Evolutionary conservation across 2,888 invertebrate genomes (phyloP).

Genomic region (Polydesmus complanatus): DNA sequence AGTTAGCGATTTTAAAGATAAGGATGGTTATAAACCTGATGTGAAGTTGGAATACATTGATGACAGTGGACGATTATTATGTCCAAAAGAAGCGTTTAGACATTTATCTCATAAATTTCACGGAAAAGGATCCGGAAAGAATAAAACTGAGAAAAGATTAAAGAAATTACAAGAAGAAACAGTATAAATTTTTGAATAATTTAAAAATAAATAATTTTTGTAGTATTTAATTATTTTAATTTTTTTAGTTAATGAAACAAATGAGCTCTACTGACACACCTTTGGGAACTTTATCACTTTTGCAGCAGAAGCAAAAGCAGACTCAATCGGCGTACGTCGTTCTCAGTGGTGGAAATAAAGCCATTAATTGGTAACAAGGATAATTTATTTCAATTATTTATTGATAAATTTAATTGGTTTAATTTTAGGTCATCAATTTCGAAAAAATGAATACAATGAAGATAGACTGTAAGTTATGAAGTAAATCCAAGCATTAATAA

Average conservation of each 20-base stretch:
- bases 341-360: constrained; percentile 53
- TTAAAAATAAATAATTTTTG: constrained; percentile 7
- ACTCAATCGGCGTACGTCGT: constrained; percentile 85
- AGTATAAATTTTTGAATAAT: constrained; percentile 36
- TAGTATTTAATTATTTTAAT: constrained; percentile 2
- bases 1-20: constrained; percentile 81
- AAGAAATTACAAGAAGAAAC: constrained; percentile 89
- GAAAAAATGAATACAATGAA: not conserved
- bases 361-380: constrained; percentile 16
- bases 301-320: constrained; percentile 90
- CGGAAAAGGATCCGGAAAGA: constrained; percentile 97
- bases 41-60: constrained; percentile 95
- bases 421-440: constrained; percentile 8
- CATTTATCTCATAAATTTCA: constrained; percentile 77
- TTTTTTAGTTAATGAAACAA: constrained; percentile 72
- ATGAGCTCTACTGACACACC: constrained; percentile 98
- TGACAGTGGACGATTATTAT: constrained; percentile 81
- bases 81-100: constrained; percentile 86
- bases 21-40: constrained; percentile 76
- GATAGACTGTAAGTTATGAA: not conserved
- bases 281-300: constrained; percentile 78
- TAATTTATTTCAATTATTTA: not conserved
- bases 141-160: constrained; percentile 88
- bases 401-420: not conserved
- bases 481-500: too few relatives aligned